A percentile compares a stretch with the other conserved stretches of the same genome.
Evolutionary conservation across 2,888 invertebrate species (phyloP).

Genomic region (Cactoblastis cactorum): DNA sequence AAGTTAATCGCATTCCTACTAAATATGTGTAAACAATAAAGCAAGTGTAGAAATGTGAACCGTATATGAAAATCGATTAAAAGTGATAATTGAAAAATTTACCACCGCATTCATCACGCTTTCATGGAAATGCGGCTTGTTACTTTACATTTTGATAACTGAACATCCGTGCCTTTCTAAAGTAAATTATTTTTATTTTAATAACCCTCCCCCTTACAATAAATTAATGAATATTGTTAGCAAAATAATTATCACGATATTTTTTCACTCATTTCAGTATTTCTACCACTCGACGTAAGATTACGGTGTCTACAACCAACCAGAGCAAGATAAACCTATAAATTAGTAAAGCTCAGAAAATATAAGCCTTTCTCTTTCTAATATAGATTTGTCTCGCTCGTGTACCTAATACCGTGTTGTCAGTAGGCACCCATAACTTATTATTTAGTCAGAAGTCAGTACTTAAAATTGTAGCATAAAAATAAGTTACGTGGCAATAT

Average conservation of each 20-base stretch:
- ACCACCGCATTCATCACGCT: neutral
- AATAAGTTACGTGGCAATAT: constrained; percentile 57
- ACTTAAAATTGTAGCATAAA: constrained; percentile 29
- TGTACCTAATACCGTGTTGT: neutral
- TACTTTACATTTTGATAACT: constrained; percentile 9
- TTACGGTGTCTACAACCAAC: neutral
- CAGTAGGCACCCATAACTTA: constrained; percentile 9
- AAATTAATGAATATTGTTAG: neutral
- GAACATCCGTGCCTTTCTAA: constrained; percentile 44
- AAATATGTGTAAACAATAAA: neutral
- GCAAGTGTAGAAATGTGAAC: neutral
- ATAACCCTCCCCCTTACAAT: neutral
- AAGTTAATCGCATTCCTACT: too few species aligned
- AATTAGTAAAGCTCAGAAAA: neutral
- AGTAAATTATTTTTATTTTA: constrained; percentile 17
- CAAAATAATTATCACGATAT: constrained; percentile 9
- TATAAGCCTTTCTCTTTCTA: neutral
- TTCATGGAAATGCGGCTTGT: constrained; percentile 5
- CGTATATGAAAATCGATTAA: neutral
- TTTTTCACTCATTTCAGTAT: constrained; percentile 20
- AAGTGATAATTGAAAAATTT: neutral
- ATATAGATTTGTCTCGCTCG: neutral
- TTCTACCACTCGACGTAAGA: constrained; percentile 10
- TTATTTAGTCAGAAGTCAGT: constrained; percentile 38
- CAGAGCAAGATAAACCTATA: neutral